phyloP scores from a whole-genome alignment of 2,797 vertebrate species.

The Poecile montanus region DNA sequence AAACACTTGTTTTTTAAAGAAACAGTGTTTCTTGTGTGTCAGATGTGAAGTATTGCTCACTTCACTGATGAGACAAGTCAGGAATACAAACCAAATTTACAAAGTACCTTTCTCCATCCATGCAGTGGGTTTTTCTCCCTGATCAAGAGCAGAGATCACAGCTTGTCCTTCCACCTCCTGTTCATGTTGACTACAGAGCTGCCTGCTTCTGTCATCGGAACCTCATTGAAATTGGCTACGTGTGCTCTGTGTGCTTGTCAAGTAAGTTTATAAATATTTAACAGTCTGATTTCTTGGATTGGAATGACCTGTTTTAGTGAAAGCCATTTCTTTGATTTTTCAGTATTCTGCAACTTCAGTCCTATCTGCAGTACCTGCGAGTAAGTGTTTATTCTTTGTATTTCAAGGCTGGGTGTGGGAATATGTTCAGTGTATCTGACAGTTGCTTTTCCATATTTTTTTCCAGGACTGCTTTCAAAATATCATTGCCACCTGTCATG shows the following conservation, averaged over 20 bases:
- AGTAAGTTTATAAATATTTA: conserved; percentile 79
- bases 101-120: neutral
- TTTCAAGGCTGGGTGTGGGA: neutral
- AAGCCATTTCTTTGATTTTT: conserved; percentile 16
- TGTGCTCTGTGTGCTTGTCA: conserved; percentile 97
- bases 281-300: neutral
- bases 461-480: conserved; percentile 95
- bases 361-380: conserved; percentile 99
- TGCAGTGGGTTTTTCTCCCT: conserved; percentile 95
- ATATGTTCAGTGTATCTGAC: neutral
- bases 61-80: neutral
- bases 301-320: neutral
- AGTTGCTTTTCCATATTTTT: neutral
- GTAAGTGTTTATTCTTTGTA: conserved; percentile 80
- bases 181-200: conserved; percentile 95
- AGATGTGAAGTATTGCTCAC: neutral
- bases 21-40: neutral
- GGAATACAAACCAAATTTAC: neutral
- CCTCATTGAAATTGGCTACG: conserved; percentile 96
- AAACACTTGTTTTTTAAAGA: neutral
- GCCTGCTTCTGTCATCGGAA: conserved; percentile 97
- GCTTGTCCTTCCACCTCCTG: conserved; percentile 88
- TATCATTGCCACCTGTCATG: conserved; percentile 92
- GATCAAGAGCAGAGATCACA: conserved; percentile 92
- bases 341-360: conserved; percentile 99